Percentiles rank a stretch among this genome's conserved stretches.
These are phyloP conservation scores for Enoplosus armatus DNA, from an alignment of 2,797 vertebrate genomes.

Conservation along the genomic window DNA sequence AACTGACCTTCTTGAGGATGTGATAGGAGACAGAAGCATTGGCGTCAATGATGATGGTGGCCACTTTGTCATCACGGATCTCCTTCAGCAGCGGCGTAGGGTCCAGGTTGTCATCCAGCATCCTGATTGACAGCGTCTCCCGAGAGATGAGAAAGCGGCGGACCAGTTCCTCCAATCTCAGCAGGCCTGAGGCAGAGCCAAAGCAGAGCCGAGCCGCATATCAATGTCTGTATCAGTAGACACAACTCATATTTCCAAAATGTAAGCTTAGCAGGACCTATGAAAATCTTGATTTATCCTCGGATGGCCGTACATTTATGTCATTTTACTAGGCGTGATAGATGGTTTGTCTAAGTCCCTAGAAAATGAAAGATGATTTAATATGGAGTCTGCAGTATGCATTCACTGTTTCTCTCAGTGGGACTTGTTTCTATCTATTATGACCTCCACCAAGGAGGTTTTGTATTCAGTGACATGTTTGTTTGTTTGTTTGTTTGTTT, in stretches of 20 bases:
- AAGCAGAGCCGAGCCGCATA: constrained; percentile 44
- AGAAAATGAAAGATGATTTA: constrained; percentile 57
- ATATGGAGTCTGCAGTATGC: constrained; percentile 12
- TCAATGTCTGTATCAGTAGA: constrained; percentile 65
- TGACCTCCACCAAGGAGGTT: constrained; percentile 18
- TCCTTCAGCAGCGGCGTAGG: constrained; percentile 95
- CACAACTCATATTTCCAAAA: constrained; percentile 48
- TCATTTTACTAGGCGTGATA: constrained; percentile 36
- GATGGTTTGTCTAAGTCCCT: constrained; percentile 48
- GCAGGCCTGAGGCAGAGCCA: constrained; percentile 86
- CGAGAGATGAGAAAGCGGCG: constrained; percentile 94
- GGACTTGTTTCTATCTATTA: constrained; percentile 24
- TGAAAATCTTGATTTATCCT: constrained; percentile 40
- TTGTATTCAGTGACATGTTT: constrained; percentile 28
- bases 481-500: constrained; percentile 42
- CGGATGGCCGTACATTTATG: constrained; percentile 17
- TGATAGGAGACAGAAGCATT: constrained; percentile 90
- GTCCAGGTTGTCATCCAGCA: constrained; percentile 92
- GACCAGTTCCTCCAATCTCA: constrained; percentile 93
- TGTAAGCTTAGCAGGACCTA: constrained; percentile 27
- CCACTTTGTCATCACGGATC: constrained; percentile 95
- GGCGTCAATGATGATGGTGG: constrained; percentile 95
- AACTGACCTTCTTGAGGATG: constrained; percentile 81
- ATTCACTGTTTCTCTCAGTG: constrained; percentile 22
- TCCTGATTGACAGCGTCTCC: constrained; percentile 92